Conservation (phyloP, 2,113 vertebrate species). For the Grantiella picta region DNA sequence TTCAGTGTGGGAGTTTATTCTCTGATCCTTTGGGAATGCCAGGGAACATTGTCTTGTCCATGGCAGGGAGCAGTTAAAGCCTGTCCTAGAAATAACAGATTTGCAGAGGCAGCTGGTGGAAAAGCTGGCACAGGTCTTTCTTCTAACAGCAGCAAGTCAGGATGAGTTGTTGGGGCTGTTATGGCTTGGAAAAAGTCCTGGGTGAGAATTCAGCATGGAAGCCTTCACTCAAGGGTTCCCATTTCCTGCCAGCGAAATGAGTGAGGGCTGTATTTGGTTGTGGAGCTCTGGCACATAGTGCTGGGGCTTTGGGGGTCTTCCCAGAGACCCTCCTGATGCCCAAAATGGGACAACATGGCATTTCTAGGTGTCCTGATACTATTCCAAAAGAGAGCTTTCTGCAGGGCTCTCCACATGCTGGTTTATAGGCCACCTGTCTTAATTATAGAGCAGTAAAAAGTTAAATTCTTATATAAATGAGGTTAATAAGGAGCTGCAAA, state of each 20-base stretch:
- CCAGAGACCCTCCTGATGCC: not conserved
- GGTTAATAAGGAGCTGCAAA: not conserved
- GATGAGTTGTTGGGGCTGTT: not conserved
- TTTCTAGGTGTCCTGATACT: not conserved
- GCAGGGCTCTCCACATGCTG: not conserved
- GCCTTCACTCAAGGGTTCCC: not conserved
- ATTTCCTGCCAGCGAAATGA: not conserved
- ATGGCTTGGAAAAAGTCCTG: not conserved
- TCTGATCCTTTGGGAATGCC: not conserved
- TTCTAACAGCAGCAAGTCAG: not conserved
- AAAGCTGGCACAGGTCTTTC: not conserved
- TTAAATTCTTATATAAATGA: not conserved
- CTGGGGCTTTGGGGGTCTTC: not conserved
- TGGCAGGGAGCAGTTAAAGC: not conserved
- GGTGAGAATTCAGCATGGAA: not conserved
- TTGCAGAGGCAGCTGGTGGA: not conserved
- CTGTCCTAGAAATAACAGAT: not conserved
- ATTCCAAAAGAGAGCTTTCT: not conserved
- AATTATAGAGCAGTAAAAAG: not conserved
- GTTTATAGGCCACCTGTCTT: not conserved
- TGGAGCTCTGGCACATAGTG: fast-evolving
- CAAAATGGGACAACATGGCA: too few species aligned
- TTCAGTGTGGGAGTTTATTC: not conserved
- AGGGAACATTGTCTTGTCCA: not conserved
- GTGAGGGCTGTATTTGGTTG: not conserved